Base-by-base conservation (phyloP, 53 echinoderm and acorn worm genomes). In the Patiria pectinifera region DNA sequence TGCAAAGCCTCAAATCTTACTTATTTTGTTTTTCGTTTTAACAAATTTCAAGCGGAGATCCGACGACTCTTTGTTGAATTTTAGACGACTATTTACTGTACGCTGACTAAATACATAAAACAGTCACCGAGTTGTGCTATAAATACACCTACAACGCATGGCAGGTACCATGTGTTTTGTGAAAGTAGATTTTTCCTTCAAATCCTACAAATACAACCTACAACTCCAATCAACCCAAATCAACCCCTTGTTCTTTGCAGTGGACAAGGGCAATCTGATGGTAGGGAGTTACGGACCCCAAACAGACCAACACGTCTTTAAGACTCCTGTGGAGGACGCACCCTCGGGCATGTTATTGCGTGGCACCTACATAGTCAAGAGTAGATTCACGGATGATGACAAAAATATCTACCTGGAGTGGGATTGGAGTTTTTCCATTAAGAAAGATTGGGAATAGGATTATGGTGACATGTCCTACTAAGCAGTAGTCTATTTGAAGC, bases 231-330 rank as follows among this genome's bases (percentile, higher is more conserved):
- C 23, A 23, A 21, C 22, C 48, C 47, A 46, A 46, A 16, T 79
- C 2, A 11, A 46, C 24, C 86, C n/a, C 66, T 43, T 84, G 13
- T 26, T 71, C n/a, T 80, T 78, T 69, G 80, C 47, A 97, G 97
- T 96, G 69, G 96, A 95, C 48, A 96, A 95, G 66, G 22, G 60
- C 47, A 87, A 25, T 3, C 66, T 95, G 76, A 99, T 99, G 99
- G 96, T 99, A 9, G 99, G 99, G 15, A 99, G 99, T 76, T 99
- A 97, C 74, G 99, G 99, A 76, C 99, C 99, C 10, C 97, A 96
- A 70, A 77, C 86, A 0, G 97, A 99, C 35, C 7, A 43, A 5
- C 96, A 99, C 3, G 16, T 13, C 25, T 97, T 53, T 72, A 11
- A 5, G 23, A 94, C 96, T 2, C 69, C 89, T 0, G 1, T 18